Evolutionary conservation across 2,113 vertebrate species (phyloP).

Genomic region (Petrocephalus zakoni): DNA sequence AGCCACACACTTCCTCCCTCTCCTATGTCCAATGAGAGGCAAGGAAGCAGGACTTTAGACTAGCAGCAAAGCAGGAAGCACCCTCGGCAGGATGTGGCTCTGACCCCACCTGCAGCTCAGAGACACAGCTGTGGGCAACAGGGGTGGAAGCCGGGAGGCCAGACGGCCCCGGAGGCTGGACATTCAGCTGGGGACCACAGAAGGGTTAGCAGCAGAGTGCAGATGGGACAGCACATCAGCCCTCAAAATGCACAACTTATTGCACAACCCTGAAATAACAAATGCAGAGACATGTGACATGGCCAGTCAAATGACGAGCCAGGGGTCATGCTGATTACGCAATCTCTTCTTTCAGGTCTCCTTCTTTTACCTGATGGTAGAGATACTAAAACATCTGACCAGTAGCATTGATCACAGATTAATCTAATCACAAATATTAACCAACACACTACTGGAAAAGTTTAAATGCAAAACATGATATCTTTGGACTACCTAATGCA

Average conservation of each 20-base stretch:
- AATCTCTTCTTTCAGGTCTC: neutral
- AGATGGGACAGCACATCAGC: slow-evolving; percentile 48
- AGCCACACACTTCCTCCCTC: slow-evolving; percentile 21
- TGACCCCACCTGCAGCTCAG: neutral
- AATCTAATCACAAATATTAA: neutral
- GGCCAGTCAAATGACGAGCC: neutral
- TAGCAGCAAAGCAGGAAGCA: neutral
- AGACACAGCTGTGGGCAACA: too few species aligned
- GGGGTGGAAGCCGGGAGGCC: neutral
- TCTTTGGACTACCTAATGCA: neutral
- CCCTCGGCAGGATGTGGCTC: neutral
- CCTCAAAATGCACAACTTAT: slow-evolving; percentile 16
- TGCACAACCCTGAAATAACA: neutral
- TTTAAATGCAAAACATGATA: neutral
- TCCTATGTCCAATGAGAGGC: neutral
- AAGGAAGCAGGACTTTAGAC: neutral
- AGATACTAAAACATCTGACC: neutral
- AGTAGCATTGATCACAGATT: neutral
- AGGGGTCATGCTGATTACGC: neutral
- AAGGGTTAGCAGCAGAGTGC: slow-evolving; percentile 14
- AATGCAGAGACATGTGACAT: neutral
- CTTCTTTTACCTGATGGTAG: neutral
- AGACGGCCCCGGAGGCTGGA: neutral
- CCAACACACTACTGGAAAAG: neutral
- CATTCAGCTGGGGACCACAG: slow-evolving; percentile 12